Base-by-base conservation (phyloP, 2,113 vertebrate species). In the Alligator mississippiensis region DNA sequence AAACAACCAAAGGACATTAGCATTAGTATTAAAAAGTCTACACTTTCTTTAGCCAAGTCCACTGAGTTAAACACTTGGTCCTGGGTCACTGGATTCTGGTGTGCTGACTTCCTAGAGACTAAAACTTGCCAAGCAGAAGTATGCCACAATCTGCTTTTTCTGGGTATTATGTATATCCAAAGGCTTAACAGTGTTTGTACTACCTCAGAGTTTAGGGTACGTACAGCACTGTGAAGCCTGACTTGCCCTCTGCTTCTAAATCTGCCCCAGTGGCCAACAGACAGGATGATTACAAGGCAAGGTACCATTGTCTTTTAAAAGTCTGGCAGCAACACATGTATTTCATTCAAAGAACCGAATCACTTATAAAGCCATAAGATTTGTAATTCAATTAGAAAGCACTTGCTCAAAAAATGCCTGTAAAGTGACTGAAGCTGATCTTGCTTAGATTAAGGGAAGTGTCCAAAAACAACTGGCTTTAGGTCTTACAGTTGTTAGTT, bases 31-130 rank as follows among this genome's bases (percentile, higher is more conserved):
- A 14, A 72, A 88, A 81, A 94, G 74, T 79, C 5, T 28, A 47
- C 92, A 90, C 64, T 57, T 92, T 82, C 75, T 87, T 63, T 61
- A 85, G 15, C 77, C 64, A 14, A 64, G 79, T 70, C 61, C 84
- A 60, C 24, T 77, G 93, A 95, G 88, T 93, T 92, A 86, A 86
- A 82, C 13, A 5, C 30, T 68, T 85, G 77, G 87, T 80, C 72
- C 18, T 83, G 68, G 47, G 77, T 92, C 75, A 70, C 77, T 47
- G 84, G n/a, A 21, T 62, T 70, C 66, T 34, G 30, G n/a, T 70
- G 66, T 70, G 10, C 30, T 30, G n/a, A 70, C 30, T 30, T 34
- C 21, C 4, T 34, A 70, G 9, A 70, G n/a, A 70, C n/a, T 34
- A 70, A 18, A 34, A 13, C 15, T 28, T 66, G n/a, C 28, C 27